Conservation (phyloP, 2,113 vertebrate species). For the Stigmatopora argus region DNA sequence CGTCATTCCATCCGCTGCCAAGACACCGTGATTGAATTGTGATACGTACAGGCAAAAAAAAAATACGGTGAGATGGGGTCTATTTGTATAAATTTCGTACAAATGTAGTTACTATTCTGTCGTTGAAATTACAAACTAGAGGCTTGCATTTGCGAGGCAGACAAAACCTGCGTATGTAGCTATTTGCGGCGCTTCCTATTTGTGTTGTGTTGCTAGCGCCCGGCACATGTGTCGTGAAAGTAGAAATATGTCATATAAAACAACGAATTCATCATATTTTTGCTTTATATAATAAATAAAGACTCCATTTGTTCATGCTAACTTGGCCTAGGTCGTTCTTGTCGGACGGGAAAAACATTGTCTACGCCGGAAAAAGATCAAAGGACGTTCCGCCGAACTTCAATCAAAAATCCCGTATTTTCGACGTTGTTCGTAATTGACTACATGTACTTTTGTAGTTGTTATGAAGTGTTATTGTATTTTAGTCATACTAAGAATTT, state of each 20-base stretch:
- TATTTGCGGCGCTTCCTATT: background rate
- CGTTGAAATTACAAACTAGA: background rate
- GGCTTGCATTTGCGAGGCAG: too few relatives aligned
- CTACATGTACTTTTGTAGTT: background rate
- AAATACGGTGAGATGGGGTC: conserved; percentile 24
- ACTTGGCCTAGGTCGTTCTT: background rate
- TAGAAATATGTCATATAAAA: background rate
- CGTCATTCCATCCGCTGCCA: conserved; percentile 36
- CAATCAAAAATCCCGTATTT: background rate
- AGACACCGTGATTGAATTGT: background rate
- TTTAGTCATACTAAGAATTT: background rate
- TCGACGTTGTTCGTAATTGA: background rate
- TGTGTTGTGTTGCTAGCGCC: background rate
- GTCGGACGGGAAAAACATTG: background rate
- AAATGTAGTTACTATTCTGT: background rate
- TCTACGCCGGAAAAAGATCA: background rate
- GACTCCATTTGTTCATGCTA: background rate
- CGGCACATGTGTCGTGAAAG: background rate
- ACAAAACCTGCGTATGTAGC: background rate
- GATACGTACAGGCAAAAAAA: background rate
- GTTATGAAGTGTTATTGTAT: background rate
- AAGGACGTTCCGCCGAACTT: background rate
- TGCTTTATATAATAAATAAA: background rate
- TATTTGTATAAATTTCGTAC: fast-evolving
- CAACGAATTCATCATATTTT: background rate